Evolutionary conservation across 2,888 invertebrate genomes (phyloP), one percentile per base, ranked within the genome.

Genomic region (Eupithecia insigniata): DNA sequence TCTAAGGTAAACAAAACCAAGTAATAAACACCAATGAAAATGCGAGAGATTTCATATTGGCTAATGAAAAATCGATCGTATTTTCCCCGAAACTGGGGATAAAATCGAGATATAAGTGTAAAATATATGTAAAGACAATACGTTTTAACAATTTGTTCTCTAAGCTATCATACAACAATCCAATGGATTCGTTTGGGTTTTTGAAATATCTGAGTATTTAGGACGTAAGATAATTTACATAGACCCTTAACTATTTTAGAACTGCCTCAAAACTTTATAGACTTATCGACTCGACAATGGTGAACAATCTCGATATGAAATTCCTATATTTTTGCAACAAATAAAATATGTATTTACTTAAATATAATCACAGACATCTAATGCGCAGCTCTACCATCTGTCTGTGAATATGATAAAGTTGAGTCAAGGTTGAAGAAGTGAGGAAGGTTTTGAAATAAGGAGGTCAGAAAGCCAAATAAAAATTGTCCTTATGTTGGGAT

Each of bases 91-190:
- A 30, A 22, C 32, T 51, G 32, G 46, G 66, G 22, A 12, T 62
- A 34, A 22, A 62, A 5, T 60, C 60, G 60, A 28, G 16, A 18
- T 62, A 22, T n/a, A 32, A n/a, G 43, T 43, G 8, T 43, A 30
- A 28, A 58, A 60, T 60, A 30, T 60, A 34, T 67, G 26, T 55
- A 51, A 67, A 34, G 66, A 67, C 34, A 67, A 32, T 55, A 67
- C 32, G 16, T 32, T 67, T 67, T 67, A 51, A 66, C 55, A 55
- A 55, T 55, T 34, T 55, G n/a, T 55, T 55, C 55, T 55, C 26
- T 26, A 14, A 55, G 51, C 22, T 22, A 55, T 55, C 12, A n/a
- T 12, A 46, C 5, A 46, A 55, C 22, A 22, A 51, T 10, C 39
- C 18, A 43, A 43, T 14, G 36, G 36, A 2, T 36, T 6, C 43